Evolutionary conservation across 1,140 invertebrate species (phyloP).

Genomic region (Meloidogyne exigua): DNA sequence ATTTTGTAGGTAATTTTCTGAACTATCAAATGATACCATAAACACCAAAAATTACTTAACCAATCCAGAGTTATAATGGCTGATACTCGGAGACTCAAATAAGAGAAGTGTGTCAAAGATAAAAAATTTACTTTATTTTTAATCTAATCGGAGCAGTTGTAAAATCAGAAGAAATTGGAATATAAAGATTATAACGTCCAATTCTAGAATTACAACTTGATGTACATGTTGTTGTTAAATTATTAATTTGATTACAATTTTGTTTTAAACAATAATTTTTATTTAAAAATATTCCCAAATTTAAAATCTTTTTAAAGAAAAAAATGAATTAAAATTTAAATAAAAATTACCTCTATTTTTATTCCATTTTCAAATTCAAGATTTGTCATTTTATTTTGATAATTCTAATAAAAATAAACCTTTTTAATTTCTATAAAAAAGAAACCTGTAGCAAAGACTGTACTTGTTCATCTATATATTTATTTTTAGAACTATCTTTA

Average conservation of each 20-base stretch:
- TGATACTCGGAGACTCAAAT: too few species aligned
- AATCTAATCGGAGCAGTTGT: conserved; percentile 52
- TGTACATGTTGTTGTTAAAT: background rate
- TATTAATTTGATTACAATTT: background rate
- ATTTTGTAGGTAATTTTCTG: too few species aligned
- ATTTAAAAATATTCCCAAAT: conserved; percentile 57
- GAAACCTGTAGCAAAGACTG: background rate
- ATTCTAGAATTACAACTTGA: conserved; percentile 47
- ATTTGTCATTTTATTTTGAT: background rate
- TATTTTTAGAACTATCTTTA: background rate
- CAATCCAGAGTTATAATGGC: too few species aligned
- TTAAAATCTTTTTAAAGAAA: conserved; percentile 18
- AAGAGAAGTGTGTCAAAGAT: too few species aligned
- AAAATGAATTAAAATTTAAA: background rate
- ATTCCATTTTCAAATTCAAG: conserved; percentile 28
- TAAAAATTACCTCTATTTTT: conserved; percentile 26
- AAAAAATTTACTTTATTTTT: conserved; percentile 51
- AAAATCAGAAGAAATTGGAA: conserved; percentile 57
- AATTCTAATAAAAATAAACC: background rate
- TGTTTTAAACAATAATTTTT: conserved; percentile 50
- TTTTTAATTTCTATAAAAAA: background rate
- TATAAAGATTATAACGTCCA: conserved; percentile 57
- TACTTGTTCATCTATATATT: background rate
- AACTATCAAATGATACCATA: too few species aligned
- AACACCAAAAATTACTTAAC: too few species aligned